These are phyloP conservation scores for Plagodis pulveraria DNA, from an alignment of 2,888 invertebrate genomes.

Conservation along the genomic window DNA sequence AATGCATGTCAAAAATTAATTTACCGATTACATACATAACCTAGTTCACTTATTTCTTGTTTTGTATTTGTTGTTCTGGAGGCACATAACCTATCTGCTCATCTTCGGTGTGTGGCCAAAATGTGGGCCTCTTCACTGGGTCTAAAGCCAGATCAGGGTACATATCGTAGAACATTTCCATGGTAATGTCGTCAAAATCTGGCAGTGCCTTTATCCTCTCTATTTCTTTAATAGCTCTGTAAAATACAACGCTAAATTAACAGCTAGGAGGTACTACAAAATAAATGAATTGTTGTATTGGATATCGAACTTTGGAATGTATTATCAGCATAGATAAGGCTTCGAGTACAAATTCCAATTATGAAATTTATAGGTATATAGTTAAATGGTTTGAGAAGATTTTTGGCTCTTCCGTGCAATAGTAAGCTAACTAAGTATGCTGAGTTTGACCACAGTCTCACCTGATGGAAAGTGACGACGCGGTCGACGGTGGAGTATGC, in stretches of 20 bases:
- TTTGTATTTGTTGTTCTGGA: conserved; percentile 31
- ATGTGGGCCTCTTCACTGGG: conserved; percentile 63
- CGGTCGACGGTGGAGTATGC: too few species aligned
- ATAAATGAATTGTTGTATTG: too few species aligned
- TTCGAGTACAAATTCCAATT: too few species aligned
- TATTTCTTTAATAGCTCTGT: conserved; percentile 61
- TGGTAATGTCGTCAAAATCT: conserved; percentile 65
- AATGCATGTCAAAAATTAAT: not conserved
- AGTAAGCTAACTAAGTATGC: too few species aligned
- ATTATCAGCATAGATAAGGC: too few species aligned
- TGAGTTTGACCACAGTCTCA: too few species aligned
- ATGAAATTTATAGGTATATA: too few species aligned
- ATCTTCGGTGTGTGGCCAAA: conserved; percentile 72
- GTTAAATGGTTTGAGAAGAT: too few species aligned
- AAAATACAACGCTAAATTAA: not conserved
- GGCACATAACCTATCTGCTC: conserved; percentile 63
- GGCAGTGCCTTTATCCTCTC: conserved; percentile 61
- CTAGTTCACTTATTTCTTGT: conserved; percentile 8
- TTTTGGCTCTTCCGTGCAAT: too few species aligned
- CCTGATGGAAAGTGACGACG: too few species aligned
- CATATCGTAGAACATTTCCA: conserved; percentile 66
- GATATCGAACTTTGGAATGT: too few species aligned
- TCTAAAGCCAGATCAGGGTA: conserved; percentile 59
- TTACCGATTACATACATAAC: not conserved
- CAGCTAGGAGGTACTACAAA: too few species aligned